These are phyloP conservation scores for Trematocara nigrifrons DNA, from an alignment of 2,113 vertebrate genomes.

Conservation along the genomic window DNA sequence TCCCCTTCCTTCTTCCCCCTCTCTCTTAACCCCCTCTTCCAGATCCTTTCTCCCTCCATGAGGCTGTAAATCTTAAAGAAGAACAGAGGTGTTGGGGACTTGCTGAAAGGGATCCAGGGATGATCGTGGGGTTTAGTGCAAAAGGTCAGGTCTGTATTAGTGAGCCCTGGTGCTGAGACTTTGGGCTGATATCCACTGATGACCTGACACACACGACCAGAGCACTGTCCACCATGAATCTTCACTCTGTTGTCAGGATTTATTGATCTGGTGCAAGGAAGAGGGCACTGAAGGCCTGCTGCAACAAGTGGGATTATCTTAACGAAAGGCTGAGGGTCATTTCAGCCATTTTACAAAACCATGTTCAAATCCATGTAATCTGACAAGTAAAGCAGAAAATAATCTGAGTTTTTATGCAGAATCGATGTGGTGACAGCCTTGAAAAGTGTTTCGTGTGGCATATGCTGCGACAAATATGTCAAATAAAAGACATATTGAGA, in stretches of 20 bases:
- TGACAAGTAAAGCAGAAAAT: constrained; percentile 56
- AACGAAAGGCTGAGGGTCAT: constrained; percentile 54
- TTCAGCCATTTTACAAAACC: constrained; percentile 31
- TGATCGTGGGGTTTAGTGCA: constrained; percentile 62
- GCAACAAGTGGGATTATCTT: constrained; percentile 44
- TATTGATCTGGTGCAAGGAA: constrained; percentile 29
- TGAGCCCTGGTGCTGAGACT: constrained; percentile 39
- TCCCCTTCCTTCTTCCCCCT: background rate
- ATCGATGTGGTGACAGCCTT: constrained; percentile 33
- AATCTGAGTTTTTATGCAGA: constrained; percentile 11
- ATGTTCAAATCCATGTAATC: constrained; percentile 54
- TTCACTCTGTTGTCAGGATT: constrained; percentile 14
- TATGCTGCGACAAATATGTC: constrained; percentile 67
- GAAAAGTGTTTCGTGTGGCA: constrained; percentile 56
- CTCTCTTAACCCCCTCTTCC: background rate
- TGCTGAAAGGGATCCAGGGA: constrained; percentile 72
- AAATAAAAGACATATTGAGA: constrained; percentile 74
- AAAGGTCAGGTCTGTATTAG: constrained; percentile 67
- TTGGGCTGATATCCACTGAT: constrained; percentile 40
- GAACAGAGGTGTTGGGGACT: constrained; percentile 65
- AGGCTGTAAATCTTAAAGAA: constrained; percentile 74
- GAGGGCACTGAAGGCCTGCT: constrained; percentile 13
- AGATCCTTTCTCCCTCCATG: constrained; percentile 17
- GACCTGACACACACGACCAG: constrained; percentile 46
- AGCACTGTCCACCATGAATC: constrained; percentile 11